A percentile compares a stretch with the other conserved stretches of the same genome.
These are phyloP conservation scores for Microctenopoma stevenorrisi DNA, from an alignment of 2,797 vertebrate species.

Conservation along the genomic window DNA sequence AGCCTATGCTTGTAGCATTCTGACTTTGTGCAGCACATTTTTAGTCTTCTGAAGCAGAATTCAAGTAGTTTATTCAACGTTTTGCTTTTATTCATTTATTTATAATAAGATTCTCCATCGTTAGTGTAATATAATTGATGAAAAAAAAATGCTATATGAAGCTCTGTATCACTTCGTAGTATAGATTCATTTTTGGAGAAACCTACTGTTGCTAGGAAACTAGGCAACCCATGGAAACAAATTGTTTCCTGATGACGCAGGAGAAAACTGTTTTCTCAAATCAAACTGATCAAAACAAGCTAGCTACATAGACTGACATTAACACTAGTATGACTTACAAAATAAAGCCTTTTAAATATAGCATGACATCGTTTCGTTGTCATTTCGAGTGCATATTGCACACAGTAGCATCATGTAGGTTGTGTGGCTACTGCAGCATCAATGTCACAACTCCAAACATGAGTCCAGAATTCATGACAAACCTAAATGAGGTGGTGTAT, in stretches of 20 bases:
- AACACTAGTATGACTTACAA: slow-evolving; percentile 22
- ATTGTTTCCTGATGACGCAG: slow-evolving; percentile 16
- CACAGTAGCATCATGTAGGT: slow-evolving; percentile 63
- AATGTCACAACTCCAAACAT: slow-evolving; percentile 52
- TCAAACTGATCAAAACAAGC: slow-evolving; percentile 5
- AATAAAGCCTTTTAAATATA: slow-evolving; percentile 17
- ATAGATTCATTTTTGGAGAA: slow-evolving; percentile 4
- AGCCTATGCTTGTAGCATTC: slow-evolving; percentile 11
- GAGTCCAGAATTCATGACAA: slow-evolving; percentile 46
- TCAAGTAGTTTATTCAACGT: neutral
- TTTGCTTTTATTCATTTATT: slow-evolving; percentile 3
- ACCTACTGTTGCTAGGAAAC: slow-evolving; percentile 42
- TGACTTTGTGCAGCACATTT: slow-evolving; percentile 14
- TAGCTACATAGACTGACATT: neutral
- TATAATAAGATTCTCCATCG: neutral
- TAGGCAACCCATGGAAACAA: neutral
- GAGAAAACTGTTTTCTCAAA: slow-evolving; percentile 6
- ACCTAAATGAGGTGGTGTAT: slow-evolving; percentile 23
- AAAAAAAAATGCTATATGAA: neutral
- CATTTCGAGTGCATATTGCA: slow-evolving; percentile 50
- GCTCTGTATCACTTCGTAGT: neutral
- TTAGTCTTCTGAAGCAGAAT: slow-evolving; percentile 16
- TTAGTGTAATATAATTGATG: neutral
- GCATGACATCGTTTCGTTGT: slow-evolving; percentile 33
- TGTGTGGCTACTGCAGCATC: slow-evolving; percentile 55